phyloP scores from a whole-genome alignment of 2,797 vertebrate genomes.

The Channallabes apus region DNA sequence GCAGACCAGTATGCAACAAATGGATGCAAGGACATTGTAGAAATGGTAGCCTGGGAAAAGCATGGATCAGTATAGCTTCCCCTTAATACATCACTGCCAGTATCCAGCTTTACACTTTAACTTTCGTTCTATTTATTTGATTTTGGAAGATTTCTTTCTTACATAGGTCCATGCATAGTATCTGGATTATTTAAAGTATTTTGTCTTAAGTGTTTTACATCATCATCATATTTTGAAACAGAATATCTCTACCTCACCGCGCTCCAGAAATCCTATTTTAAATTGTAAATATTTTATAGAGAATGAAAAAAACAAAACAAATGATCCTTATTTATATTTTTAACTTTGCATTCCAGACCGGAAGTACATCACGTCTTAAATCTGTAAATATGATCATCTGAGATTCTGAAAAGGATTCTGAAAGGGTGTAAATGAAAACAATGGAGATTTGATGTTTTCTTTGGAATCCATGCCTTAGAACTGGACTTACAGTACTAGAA shows the following conservation, averaged over 20 bases:
- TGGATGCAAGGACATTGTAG: slow-evolving; percentile 5
- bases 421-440: not conserved
- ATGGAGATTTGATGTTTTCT: not conserved
- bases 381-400: slow-evolving; percentile 30
- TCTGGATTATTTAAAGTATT: not conserved
- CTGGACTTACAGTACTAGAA: not conserved
- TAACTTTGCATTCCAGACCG: slow-evolving; percentile 56
- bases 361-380: slow-evolving; percentile 33
- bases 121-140: slow-evolving; percentile 10
- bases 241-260: slow-evolving; percentile 29
- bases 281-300: slow-evolving; percentile 66
- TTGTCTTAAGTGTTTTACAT: not conserved
- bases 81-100: slow-evolving; percentile 1
- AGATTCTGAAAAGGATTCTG: slow-evolving; percentile 10
- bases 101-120: not conserved
- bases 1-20: slow-evolving; percentile 26
- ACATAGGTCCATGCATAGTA: not conserved
- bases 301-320: slow-evolving; percentile 7
- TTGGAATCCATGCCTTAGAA: not conserved
- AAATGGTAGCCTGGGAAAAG: not conserved
- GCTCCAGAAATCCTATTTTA: slow-evolving; percentile 41
- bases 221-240: slow-evolving; percentile 25
- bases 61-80: not conserved
- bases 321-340: slow-evolving; percentile 65
- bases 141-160: not conserved